phyloP scores from a whole-genome alignment of 2,113 vertebrate species.

The Varanus salvator region DNA sequence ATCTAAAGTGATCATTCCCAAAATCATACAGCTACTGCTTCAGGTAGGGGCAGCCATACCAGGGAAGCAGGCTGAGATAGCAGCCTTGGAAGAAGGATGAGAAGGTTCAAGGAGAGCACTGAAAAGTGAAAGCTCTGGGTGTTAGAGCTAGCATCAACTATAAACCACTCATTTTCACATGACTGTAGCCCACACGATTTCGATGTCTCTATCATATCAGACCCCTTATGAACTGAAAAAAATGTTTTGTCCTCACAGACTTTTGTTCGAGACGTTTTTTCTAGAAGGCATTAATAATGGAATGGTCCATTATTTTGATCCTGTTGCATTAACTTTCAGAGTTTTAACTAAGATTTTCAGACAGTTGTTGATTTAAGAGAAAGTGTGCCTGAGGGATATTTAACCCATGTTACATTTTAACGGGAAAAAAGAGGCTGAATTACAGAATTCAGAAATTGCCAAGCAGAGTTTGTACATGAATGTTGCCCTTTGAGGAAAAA shows the following conservation, averaged over 20 bases:
- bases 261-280: background rate
- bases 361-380: conserved; percentile 1
- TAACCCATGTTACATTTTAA: conserved; percentile 9
- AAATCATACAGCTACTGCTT: conserved; percentile 35
- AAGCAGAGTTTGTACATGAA: background rate
- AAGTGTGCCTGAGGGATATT: conserved; percentile 3
- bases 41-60: background rate
- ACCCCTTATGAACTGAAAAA: background rate
- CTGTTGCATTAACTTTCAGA: background rate
- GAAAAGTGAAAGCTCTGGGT: background rate
- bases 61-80: background rate
- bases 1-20: conserved; percentile 45
- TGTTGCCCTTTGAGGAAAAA: background rate
- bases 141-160: too few species aligned
- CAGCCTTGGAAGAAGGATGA: background rate
- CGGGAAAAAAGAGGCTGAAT: conserved; percentile 7
- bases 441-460: background rate
- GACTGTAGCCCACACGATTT: background rate
- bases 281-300: too few species aligned
- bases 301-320: background rate
- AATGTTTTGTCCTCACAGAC: too few species aligned
- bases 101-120: too few species aligned
- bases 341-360: background rate
- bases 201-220: background rate
- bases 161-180: background rate